phyloP scores from a whole-genome alignment of 2,113 vertebrate genomes.

The Mandrillus leucophaeus region DNA sequence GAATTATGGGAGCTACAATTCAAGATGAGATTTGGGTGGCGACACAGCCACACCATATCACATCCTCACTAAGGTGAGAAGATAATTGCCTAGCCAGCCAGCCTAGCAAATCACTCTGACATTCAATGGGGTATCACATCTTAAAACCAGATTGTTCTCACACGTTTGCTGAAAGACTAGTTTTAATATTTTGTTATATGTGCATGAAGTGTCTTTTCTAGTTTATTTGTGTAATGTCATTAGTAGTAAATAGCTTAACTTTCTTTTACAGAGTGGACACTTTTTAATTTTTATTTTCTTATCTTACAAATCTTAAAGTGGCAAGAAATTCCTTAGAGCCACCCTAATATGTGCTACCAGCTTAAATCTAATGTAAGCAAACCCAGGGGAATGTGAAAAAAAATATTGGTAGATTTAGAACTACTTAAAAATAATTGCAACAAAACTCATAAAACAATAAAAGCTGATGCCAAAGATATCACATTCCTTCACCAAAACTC shows the following conservation, averaged over 20 bases:
- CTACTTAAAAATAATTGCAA: conserved; percentile 41
- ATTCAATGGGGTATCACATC: not conserved
- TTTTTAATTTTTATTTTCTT: not conserved
- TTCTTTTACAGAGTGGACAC: not conserved
- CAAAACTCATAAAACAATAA: conserved; percentile 25
- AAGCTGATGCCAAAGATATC: conserved; percentile 1
- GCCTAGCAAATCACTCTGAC: not conserved
- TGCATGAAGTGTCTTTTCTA: not conserved
- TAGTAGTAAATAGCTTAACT: not conserved
- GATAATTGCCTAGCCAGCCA: not conserved
- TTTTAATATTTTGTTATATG: not conserved
- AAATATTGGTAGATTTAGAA: conserved; percentile 17
- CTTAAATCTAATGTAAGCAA: not conserved
- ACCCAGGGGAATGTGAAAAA: not conserved
- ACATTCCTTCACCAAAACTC: conserved; percentile 26
- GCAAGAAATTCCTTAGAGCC: not conserved
- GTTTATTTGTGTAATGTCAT: not conserved
- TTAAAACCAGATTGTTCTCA: not conserved
- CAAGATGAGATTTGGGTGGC: too few relatives aligned
- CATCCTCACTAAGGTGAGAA: not conserved
- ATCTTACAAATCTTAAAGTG: not conserved
- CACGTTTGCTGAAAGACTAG: not conserved
- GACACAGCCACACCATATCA: too few relatives aligned
- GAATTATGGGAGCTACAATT: too few relatives aligned
- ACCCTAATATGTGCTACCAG: not conserved